A percentile compares a stretch with the other conserved stretches of the same genome.
Conservation (phyloP, 1,140 invertebrate genomes). For the Drosophila mojavensis region DNA sequence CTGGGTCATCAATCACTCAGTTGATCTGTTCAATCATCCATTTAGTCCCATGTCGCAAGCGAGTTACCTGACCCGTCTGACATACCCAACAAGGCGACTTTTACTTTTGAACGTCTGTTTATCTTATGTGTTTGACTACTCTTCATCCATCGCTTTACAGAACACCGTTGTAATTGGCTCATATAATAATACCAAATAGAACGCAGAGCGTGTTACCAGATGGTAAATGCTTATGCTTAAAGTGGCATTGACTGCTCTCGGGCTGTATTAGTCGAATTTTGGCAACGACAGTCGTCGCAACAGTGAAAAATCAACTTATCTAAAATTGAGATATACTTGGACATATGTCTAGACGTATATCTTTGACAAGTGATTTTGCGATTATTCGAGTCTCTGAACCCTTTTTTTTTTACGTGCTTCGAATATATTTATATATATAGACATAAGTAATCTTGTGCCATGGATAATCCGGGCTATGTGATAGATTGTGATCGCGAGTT, state of each 20-base stretch:
- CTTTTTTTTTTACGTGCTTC: too few relatives aligned
- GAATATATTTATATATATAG: not conserved
- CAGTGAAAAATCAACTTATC: not conserved
- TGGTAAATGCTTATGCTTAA: slow-evolving; percentile 32
- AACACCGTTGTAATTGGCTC: slow-evolving; percentile 51
- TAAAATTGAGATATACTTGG: not conserved
- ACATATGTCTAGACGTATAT: not conserved
- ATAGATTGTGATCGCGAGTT: slow-evolving; percentile 60
- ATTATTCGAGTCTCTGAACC: too few relatives aligned
- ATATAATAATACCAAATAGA: slow-evolving; percentile 26
- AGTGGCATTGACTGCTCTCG: slow-evolving; percentile 1
- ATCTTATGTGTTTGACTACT: not conserved
- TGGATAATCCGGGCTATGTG: slow-evolving; percentile 72
- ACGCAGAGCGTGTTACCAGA: slow-evolving; percentile 4
- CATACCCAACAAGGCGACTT: not conserved
- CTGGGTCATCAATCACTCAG: not conserved
- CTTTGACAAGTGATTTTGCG: not conserved
- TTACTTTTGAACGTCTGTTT: not conserved
- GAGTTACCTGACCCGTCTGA: not conserved
- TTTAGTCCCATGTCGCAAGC: too few relatives aligned
- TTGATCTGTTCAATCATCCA: not conserved
- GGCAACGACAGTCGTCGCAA: slow-evolving; percentile 39
- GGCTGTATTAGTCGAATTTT: slow-evolving; percentile 42
- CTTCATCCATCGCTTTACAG: slow-evolving; percentile 38
- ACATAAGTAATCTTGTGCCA: slow-evolving; percentile 6